Base-by-base conservation (phyloP, 2,888 invertebrate genomes). In the Zygaena filipendulae region DNA sequence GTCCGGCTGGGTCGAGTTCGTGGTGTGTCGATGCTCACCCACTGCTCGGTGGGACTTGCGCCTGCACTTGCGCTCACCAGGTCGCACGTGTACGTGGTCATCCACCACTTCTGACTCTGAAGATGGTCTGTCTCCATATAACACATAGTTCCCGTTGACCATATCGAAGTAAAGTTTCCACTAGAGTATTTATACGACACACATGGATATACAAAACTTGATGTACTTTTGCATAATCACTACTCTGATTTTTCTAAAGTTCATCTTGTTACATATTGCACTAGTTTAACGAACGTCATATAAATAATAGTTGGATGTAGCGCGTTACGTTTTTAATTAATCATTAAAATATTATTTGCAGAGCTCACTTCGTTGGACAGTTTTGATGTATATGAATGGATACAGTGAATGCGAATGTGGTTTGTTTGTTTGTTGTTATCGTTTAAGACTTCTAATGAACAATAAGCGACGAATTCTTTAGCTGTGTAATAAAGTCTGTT, bases 91-190 rank as follows among this genome's bases (percentile, higher is more conserved):
- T 3, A 74, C 70, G 38, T 77, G 75, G 36, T 75, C 77, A 10
- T 71, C 69, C 3, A 75, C 63, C 28, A 68, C 69, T 46, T 75
- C 77, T 2, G 72, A 68, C 38, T 75, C 77, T 6, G 77, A 72
- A 27, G 62, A 52, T 32, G 79, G 72, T 38, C 66, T 52, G 42
- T 77, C 75, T 20, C 74, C 75, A 42, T 79, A 77, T 21, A 80
- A 38, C 13, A 70, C 59, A 44, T 81, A 81, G 43, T 80, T 79
- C 10, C 81, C 75, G 52, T 79, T 80, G 35, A 81, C 80, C 81
- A 81, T 81, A 48, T 60, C 68, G 39, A 32, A 23, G 35, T 35
- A 32, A 29, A 29, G 31, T 32, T 35, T 38, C 38, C n/a, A n/a
- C n/a, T n/a, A n/a, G n/a, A n/a, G n/a, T n/a, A n/a, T n/a, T n/a